A percentile compares a stretch with the other conserved stretches of the same genome.
phyloP scores from a whole-genome alignment of 1,140 invertebrate species.

The Trinorchestia longiramus region DNA sequence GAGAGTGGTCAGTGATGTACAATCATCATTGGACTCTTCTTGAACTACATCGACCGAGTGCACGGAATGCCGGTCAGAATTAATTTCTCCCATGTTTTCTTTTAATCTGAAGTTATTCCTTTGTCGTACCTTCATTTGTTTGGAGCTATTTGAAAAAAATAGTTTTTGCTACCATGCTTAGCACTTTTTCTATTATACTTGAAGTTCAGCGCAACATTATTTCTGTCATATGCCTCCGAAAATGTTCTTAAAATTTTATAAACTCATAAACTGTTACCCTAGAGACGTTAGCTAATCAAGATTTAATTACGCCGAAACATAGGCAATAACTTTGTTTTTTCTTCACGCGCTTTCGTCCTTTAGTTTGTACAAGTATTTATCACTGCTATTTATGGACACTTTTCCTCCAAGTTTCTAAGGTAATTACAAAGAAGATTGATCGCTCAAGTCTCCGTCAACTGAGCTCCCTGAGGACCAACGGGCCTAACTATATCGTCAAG shows the following conservation, averaged over 20 bases:
- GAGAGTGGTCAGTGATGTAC: no score
- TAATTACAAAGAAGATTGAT: slow-evolving; percentile 2
- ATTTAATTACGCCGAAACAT: neutral
- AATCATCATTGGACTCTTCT: no score
- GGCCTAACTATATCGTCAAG: neutral
- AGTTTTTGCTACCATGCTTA: no score
- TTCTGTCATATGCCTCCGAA: neutral
- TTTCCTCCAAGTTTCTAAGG: neutral
- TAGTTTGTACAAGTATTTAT: neutral
- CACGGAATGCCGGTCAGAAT: no score
- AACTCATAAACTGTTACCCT: neutral
- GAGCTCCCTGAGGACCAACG: neutral
- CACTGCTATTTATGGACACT: neutral
- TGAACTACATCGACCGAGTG: no score
- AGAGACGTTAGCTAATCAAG: neutral
- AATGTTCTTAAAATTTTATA: neutral
- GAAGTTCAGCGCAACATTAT: neutral
- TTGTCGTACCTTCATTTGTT: no score
- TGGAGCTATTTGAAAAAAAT: no score
- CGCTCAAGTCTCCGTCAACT: neutral
- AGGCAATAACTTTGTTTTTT: neutral
- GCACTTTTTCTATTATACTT: neutral
- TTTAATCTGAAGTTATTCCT: no score
- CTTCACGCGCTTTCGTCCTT: neutral
- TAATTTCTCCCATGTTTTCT: no score